Evolutionary conservation across 2,888 invertebrate genomes (phyloP), one percentile per base, ranked within the genome.

Genomic region (Pseudococcus jackbeardsleyi): DNA sequence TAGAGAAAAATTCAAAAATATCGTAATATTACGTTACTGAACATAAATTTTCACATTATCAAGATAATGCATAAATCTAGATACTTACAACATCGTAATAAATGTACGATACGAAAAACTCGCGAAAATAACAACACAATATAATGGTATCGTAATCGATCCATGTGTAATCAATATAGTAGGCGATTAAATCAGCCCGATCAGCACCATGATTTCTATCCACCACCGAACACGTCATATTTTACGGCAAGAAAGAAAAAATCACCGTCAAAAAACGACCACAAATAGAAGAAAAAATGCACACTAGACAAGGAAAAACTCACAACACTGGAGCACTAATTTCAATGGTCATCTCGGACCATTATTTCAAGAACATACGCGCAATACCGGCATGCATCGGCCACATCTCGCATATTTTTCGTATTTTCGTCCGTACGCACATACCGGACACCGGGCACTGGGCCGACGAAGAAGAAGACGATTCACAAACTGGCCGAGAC

Each of bases 101-200:
- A 68, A 88, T 84, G 26, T 88, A 88, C 39, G 88, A 88, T 42
- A 88, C 68, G 59, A 46, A 59, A 0, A 84, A 84, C 42, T 84
- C 88, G 54, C 68, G 68, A 84, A 82, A 88, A 88, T 88, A 88
- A 84, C 88, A 88, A 64, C 88, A 88, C 33, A 88, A n/a, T 19
- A 88, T 84, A 7, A 88, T 48, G 15, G 84, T 88, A 68, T 88
- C 84, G 84, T 88, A 88, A 22, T 88, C 88, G 42, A 88, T 84
- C 88, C 88, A 88, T n/a, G 84, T 84, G 64, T 88, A 88, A 84
- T 88, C 88, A 48, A 88, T 39, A n/a, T 59, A 68, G 42, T 84
- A 88, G 33, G 88, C 88, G 59, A 84, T 26, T 48, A 84, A 82
- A 39, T 48, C 84, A 64, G 82, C 6, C 22, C 22, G 68, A 84